A percentile compares a stretch with the other conserved stretches of the same genome.
phyloP scores from a whole-genome alignment of 2,888 invertebrate genomes.

The Tupiocoris notatus region DNA sequence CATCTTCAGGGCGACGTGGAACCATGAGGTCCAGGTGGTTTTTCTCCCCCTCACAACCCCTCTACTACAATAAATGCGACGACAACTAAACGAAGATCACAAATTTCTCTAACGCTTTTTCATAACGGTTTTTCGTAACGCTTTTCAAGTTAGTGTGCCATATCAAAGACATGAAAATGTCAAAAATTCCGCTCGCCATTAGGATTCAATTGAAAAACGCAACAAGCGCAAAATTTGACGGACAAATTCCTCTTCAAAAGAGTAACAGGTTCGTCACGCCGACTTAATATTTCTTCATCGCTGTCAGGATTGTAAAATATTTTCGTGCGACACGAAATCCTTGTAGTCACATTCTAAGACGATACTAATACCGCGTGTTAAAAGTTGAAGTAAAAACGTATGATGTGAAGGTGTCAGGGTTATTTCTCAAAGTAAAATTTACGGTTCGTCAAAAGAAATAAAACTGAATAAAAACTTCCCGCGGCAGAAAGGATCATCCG shows the following conservation, averaged over 20 bases:
- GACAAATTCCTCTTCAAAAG: no score
- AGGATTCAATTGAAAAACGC: no score
- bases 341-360: neutral
- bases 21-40: no score
- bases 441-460: neutral
- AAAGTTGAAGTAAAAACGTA: neutral
- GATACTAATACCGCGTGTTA: neutral
- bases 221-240: neutral
- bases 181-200: no score
- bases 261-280: neutral
- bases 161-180: no score
- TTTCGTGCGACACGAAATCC: neutral
- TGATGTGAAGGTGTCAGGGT: neutral
- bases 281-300: neutral
- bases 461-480: neutral
- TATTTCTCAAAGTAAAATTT: neutral
- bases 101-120: no score
- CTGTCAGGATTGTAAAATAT: neutral
- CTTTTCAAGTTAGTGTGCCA: no score
- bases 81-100: no score
- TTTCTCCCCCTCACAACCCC: no score
- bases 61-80: no score
- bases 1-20: no score
- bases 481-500: slow-evolving; percentile 24
- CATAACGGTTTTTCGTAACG: no score